phyloP scores from a whole-genome alignment of 2,888 invertebrate genomes.

The Byasa hedistus region DNA sequence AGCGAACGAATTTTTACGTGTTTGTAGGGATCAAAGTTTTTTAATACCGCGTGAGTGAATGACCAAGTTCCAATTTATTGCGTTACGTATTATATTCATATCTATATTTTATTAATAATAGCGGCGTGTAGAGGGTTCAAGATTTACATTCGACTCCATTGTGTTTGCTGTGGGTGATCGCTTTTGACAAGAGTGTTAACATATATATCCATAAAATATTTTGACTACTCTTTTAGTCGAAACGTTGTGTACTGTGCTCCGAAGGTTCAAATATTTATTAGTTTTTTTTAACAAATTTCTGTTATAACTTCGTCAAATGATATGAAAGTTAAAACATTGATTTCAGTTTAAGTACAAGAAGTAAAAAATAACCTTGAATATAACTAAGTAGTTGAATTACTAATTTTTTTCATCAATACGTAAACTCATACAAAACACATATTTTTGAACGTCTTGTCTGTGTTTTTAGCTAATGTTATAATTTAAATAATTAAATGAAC shows the following conservation, averaged over 20 bases:
- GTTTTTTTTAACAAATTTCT: background rate
- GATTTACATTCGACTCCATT: slow-evolving; percentile 71
- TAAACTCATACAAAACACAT: background rate
- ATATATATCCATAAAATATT: slow-evolving; percentile 75
- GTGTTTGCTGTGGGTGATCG: slow-evolving; percentile 66
- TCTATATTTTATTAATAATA: slow-evolving; percentile 69
- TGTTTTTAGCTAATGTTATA: background rate
- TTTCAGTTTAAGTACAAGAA: background rate
- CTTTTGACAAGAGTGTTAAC: slow-evolving; percentile 77
- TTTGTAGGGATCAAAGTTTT: slow-evolving; percentile 47
- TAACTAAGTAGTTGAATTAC: background rate
- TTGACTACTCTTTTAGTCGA: slow-evolving; percentile 72
- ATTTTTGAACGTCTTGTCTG: background rate
- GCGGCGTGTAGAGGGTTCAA: slow-evolving; percentile 59
- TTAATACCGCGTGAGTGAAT: slow-evolving; percentile 46
- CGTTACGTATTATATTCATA: slow-evolving; percentile 67
- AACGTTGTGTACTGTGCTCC: slow-evolving; percentile 35
- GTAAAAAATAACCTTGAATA: background rate
- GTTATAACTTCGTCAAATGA: background rate
- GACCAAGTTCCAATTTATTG: slow-evolving; percentile 62
- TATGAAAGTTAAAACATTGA: background rate
- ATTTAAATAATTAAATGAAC: background rate
- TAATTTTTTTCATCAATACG: background rate
- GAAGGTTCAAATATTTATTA: background rate
- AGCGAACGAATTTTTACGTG: slow-evolving; percentile 53